Evolutionary conservation across 2,113 vertebrate species (phyloP), one percentile per base, ranked within the genome.

Genomic region (Daphoenositta chrysoptera): DNA sequence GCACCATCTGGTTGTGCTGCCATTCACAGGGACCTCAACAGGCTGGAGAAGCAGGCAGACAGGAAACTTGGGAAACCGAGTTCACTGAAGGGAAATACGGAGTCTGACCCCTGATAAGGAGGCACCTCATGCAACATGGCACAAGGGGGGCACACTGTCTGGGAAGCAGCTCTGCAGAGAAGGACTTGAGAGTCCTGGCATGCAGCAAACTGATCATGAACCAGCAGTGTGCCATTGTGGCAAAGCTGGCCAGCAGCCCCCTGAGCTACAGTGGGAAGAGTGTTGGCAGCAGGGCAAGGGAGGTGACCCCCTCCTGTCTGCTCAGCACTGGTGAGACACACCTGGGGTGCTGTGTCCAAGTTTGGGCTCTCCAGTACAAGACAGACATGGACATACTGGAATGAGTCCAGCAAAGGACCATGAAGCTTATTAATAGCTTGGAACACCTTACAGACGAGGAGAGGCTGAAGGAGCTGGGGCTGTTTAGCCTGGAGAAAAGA

Each of bases 121-220:
- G n/a, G 42, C 23, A 15, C 10, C 15, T 35, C 17, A 6, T 63
- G 28, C 24, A 47, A 2, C 39, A 33, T 6, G 16, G 12, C n/a
- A 40, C 24, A 3, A 0, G 2, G 20, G 13, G 22, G 8, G 0
- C 26, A 22, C 6, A 1, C 20, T 26, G 6, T 26, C 15, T 72
- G 54, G 27, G 65, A 87, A 42, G 11, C 80, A 79, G 42, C 42
- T 83, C 70, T 73, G 56, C 16, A 31, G 56, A 37, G 50, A 50
- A 65, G 35, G 30, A 27, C 45, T 11, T 28, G 13, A 7, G n/a
- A 30, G 35, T 54, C 24, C 39, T 4, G 4, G 9, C 3, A 0
- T 53, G 27, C 58, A 58, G 22, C 31, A 63, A 77, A n/a, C 23
- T 80, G 57, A 8, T 16, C 2, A 1, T 7, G 37, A 42, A 18